Evolutionary conservation across 30 jellyfish, hydroid and myxozoan genomes (phyloP), one percentile per base, ranked within the genome.

Genomic region (Hydractinia echinata): DNA sequence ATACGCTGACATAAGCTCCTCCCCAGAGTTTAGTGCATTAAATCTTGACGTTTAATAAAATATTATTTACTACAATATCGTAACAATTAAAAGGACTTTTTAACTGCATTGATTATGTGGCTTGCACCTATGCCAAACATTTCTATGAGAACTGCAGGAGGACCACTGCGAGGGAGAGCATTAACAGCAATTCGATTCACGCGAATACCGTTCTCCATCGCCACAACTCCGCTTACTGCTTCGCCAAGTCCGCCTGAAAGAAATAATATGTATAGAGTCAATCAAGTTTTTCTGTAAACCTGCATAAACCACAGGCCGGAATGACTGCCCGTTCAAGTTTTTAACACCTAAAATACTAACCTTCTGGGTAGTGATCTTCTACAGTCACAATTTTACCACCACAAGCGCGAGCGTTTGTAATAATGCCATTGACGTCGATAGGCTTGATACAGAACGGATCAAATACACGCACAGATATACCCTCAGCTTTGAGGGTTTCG

Each of bases 301-400:
- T 11, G 3, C 69, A 11, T 3, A 13, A 16, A 58, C 69, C 10
- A 9, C n/a, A 9, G 13, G 13, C 68, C 68, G 68, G 19, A 58
- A 58, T 11, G 18, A 0, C 69, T 58, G 19, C 15, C 69, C 3
- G 69, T 58, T 58, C 0, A 13, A 58, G 69, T 16, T 58, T 13
- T 58, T 54, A 72, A 9, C 30, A 50, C n/a, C 79, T 68, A 19
- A 30, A 30, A 4, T 7, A 11, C 50, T 58, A 61, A 85, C 99
- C 99, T 85, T 94, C 87, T n/a, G 96, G 94, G 70, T 94, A 94
- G 68, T 94, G 99, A 83, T 94, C 99, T 78, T 94, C 99, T 61
- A 94, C 97, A 77, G 95, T 86, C 72, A 94, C 51, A 21, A 94
- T 87, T 51, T 83, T 83, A 70, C 96, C 96, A 54, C 96, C 97